These are phyloP conservation scores for Myanophis thanlyinensis DNA, from an alignment of 2,113 vertebrate species.

Conservation along the genomic window DNA sequence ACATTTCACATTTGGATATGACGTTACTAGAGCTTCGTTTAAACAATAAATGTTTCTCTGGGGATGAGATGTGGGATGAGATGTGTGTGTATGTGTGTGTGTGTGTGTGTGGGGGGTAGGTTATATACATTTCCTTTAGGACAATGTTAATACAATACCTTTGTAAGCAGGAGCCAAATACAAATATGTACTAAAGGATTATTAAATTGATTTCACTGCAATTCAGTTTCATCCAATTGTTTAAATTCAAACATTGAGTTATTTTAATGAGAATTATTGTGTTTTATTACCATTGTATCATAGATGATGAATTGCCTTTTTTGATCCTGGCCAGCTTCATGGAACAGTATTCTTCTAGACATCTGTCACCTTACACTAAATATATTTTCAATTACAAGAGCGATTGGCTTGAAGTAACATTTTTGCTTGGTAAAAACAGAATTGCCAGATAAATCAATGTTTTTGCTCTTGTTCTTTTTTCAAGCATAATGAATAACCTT, in stretches of 20 bases:
- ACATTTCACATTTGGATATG: constrained; percentile 2
- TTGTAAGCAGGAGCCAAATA: constrained; percentile 54
- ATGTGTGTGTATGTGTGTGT: background rate
- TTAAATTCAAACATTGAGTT: constrained; percentile 71
- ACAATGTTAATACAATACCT: constrained; percentile 58
- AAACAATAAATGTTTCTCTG: constrained; percentile 43
- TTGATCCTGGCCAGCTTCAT: constrained; percentile 58
- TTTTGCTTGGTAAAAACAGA: constrained; percentile 61
- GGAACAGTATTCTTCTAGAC: constrained; percentile 59
- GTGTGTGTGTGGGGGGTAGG: background rate
- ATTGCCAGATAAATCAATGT: constrained; percentile 58
- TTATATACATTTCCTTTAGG: constrained; percentile 46
- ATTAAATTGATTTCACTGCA: constrained; percentile 72
- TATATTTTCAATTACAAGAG: constrained; percentile 61
- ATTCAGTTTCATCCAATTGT: constrained; percentile 72
- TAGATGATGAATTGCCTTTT: constrained; percentile 69
- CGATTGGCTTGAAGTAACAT: constrained; percentile 69
- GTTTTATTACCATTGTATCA: constrained; percentile 62
- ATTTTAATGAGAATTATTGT: constrained; percentile 73
- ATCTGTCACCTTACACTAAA: constrained; percentile 60
- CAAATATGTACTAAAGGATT: constrained; percentile 64
- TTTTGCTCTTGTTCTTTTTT: background rate
- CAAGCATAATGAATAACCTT: constrained; percentile 44
- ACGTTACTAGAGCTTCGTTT: constrained; percentile 16
- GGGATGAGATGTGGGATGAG: background rate